Base-by-base conservation (phyloP, 2,888 invertebrate species). In the Gisinianus flammeolus region DNA sequence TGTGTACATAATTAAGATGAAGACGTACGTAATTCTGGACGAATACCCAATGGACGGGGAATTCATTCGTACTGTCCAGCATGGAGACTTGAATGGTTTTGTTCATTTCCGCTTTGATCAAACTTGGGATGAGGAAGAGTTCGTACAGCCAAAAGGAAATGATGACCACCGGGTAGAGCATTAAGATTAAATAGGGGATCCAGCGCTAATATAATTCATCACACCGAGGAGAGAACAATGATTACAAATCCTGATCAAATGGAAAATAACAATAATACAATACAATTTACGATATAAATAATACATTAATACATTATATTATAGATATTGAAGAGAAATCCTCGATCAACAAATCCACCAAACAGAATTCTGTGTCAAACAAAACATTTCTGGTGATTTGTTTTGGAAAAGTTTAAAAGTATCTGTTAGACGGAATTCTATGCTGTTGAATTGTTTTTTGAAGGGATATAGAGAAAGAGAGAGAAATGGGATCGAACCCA, bases 21-120 rank as follows among this genome's bases (percentile, higher is more conserved):
- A 58, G 16, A 33, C 71, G 54, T 71, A 71, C 71, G n/a, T 71
- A 71, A 26, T 71, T 71, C 1, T 71, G 71, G 12, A 71, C 56
- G 12, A 28, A 56, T 22, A 30, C 71, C 54, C 54, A 71, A 10
- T 12, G 10, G 6, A 4, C 4, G 0, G 71, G 71, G 22, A 71
- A 71, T 2, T 26, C 16, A 28, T 16, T 71, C 8, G 71, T 54
- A 2, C 19, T 4, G 19, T 67, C 67, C 0, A 28, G 54, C 8
- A 71, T 26, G 5, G 56, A 71, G 16, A 26, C n/a, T 16, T 71
- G 28, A 3, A 71, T 31, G 22, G 26, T 16, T 6, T 28, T 56
- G 28, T 10, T 24, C 71, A 71, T 71, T n/a, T 30, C 22, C 5
- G 0, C 12, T 10, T 56, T 30, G 5, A 71, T 54, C 6, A 28